These are phyloP conservation scores for Eremobia ochroleuca DNA, from an alignment of 2,888 invertebrate species.

Conservation along the genomic window DNA sequence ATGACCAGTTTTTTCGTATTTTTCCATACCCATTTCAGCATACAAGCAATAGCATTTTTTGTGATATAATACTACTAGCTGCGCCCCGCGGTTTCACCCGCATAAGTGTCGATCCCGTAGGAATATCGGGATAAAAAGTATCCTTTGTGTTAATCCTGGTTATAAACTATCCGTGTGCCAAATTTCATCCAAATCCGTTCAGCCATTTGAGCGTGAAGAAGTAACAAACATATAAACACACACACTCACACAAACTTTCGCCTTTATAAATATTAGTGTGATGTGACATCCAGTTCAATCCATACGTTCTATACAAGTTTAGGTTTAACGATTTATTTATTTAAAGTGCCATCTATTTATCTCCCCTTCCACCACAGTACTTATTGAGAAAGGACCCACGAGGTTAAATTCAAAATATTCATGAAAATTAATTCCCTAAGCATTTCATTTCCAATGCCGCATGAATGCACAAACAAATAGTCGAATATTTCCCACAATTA, in stretches of 20 bases:
- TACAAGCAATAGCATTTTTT: background rate
- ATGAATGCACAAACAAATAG: conserved; percentile 41
- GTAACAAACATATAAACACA: too few relatives aligned
- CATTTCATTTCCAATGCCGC: conserved; percentile 22
- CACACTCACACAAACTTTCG: too few relatives aligned
- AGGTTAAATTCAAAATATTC: conserved; percentile 30
- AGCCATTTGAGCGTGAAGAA: too few relatives aligned
- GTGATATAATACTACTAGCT: too few relatives aligned
- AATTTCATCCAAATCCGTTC: too few relatives aligned
- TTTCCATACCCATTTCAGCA: background rate
- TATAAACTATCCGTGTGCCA: too few relatives aligned
- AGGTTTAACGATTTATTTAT: conserved; percentile 1
- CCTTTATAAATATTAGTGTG: too few relatives aligned
- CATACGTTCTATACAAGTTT: background rate
- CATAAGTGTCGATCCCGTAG: too few relatives aligned
- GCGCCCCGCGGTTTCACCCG: too few relatives aligned
- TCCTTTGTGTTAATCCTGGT: too few relatives aligned
- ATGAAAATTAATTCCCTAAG: conserved; percentile 19
- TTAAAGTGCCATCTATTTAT: background rate
- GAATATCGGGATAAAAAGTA: too few relatives aligned
- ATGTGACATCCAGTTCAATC: background rate
- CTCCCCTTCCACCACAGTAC: conserved; percentile 2
- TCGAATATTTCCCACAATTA: conserved; percentile 36
- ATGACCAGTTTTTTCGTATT: too few relatives aligned
- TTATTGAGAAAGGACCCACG: conserved; percentile 32